Evolutionary conservation across 2,888 invertebrate species (phyloP), one percentile per base, ranked within the genome.

Genomic region (Drosophila anceps): DNA sequence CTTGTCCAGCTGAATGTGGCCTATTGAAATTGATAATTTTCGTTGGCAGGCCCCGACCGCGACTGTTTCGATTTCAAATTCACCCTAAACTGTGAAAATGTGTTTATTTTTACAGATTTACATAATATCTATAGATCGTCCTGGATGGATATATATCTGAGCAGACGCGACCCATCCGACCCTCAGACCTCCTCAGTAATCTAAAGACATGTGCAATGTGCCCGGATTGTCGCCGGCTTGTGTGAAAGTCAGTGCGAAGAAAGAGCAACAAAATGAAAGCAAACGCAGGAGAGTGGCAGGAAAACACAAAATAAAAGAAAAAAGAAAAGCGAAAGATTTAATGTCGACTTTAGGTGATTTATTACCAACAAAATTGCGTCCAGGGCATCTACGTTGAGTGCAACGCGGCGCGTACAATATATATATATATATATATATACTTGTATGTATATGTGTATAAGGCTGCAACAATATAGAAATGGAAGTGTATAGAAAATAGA

Each of bases 341-440:
- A 92, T 91, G 91, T 91, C 91, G 91, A 89, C 91, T 91, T 91
- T 92, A 82, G 90, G 92, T 91, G 91, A 91, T 91, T 91, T 91
- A 91, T 91, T 92, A 90, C 91, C 87, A 90, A 88, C 86, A 91
- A 90, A 92, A 91, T 91, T 92, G 91, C 91, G 91, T 91, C 88
- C 88, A 91, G 76, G 76, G 80, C 71, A 66, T 63, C 76, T 69
- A 63, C 72, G 84, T 70, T 77, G 88, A 83, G 81, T 88, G 90
- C 84, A 86, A 75, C 73, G 66, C 82, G 70, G 61, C 64, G 63
- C 63, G 73, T 44, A 44, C 44, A 44, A 44, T 60, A 50, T 54
- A 57, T 46, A 27, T 24, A 1, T 27, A 46, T 29, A 29, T 2
- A 27, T 24, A 2, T 27, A 29, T 27, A 29, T 29, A 10, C 29